These are phyloP conservation scores for Eupithecia abbreviata DNA, from an alignment of 2,888 invertebrate species.

Conservation along the genomic window DNA sequence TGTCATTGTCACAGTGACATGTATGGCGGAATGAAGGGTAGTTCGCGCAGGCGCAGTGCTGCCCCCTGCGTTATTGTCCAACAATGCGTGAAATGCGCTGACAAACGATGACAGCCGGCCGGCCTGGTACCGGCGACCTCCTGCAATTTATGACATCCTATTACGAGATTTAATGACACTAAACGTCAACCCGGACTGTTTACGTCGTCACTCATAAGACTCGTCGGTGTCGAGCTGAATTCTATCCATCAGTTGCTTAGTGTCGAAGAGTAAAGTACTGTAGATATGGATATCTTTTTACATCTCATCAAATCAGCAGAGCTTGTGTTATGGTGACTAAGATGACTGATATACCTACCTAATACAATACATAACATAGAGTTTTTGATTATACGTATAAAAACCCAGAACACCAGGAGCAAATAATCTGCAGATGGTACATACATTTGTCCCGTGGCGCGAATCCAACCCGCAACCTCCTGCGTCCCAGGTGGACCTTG, in stretches of 20 bases:
- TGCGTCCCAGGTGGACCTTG: no score
- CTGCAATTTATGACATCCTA: slow-evolving; percentile 83
- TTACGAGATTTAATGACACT: slow-evolving; percentile 83
- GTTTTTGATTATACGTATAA: no score
- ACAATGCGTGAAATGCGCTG: slow-evolving; percentile 84
- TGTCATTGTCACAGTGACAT: slow-evolving; percentile 38
- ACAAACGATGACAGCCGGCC: slow-evolving; percentile 84
- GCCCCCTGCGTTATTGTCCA: slow-evolving; percentile 81
- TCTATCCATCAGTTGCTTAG: neutral
- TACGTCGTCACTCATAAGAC: slow-evolving; percentile 63
- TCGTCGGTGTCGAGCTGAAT: slow-evolving; percentile 40
- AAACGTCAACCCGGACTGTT: slow-evolving; percentile 72
- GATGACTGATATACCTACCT: no score
- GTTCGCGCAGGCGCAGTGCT: slow-evolving; percentile 51
- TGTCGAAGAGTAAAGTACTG: neutral
- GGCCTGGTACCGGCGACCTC: slow-evolving; percentile 74
- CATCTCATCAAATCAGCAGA: no score
- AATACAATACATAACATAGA: no score
- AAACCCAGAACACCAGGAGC: no score
- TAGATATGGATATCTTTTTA: neutral
- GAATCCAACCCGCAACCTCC: no score
- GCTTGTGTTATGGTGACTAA: no score
- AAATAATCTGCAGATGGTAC: no score
- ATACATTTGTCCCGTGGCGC: no score
- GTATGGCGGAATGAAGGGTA: slow-evolving; percentile 32